Conservation (phyloP, 2,797 vertebrate genomes). For the Gadopsis bispinosus region DNA sequence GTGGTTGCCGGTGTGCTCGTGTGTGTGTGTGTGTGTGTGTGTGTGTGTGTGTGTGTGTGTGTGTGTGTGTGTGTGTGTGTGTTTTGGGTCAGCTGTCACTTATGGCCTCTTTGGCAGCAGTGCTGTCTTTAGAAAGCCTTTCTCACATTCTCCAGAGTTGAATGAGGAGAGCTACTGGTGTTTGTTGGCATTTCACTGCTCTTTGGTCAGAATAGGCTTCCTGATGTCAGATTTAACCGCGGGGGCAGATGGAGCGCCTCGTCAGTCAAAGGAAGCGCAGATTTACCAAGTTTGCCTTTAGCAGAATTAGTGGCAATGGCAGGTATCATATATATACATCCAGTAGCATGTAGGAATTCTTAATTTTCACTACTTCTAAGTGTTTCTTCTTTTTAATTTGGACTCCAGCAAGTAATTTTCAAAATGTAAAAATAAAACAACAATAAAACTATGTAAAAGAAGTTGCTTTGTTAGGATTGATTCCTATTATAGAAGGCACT, state of each 20-base stretch:
- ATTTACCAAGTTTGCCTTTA: neutral
- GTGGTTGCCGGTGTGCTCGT: too few relatives aligned
- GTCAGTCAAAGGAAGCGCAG: slow-evolving; percentile 2
- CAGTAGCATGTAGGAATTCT: neutral
- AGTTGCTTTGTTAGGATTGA: neutral
- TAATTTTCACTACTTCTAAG: too few relatives aligned
- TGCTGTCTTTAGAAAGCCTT: slow-evolving; percentile 29
- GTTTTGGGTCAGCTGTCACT: slow-evolving; percentile 29
- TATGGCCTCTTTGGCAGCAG: slow-evolving; percentile 7
- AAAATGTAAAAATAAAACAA: neutral
- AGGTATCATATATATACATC: neutral
- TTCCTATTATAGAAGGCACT: neutral
- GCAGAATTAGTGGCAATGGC: neutral
- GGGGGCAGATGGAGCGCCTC: neutral
- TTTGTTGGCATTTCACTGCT: slow-evolving; percentile 30
- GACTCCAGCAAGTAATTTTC: neutral
- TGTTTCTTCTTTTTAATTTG: neutral
- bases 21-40: too few relatives aligned
- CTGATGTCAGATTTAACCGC: slow-evolving; percentile 21
- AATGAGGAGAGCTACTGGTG: slow-evolving; percentile 7
- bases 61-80: slow-evolving; percentile 13
- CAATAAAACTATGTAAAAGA: neutral
- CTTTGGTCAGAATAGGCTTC: slow-evolving; percentile 40
- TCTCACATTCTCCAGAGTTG: neutral
- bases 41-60: slow-evolving; percentile 10